phyloP scores from a whole-genome alignment of 2,797 vertebrate genomes.

The Characodon lateralis region DNA sequence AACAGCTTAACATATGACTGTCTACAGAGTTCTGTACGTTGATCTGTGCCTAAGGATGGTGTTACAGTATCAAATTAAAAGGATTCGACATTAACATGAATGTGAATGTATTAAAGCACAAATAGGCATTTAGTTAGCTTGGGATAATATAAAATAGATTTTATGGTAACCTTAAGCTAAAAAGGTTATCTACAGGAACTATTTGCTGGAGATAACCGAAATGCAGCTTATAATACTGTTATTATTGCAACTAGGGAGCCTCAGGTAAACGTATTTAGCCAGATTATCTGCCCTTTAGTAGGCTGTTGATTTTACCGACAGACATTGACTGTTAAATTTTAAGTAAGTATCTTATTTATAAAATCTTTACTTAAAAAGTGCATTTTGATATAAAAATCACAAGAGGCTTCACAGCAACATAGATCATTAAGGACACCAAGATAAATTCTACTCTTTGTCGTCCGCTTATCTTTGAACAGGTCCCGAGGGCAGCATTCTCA shows the following conservation, averaged over 20 bases:
- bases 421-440: too few relatives aligned
- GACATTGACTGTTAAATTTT: background rate
- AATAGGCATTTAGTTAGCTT: background rate
- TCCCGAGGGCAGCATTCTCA: too few relatives aligned
- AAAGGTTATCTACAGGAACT: background rate
- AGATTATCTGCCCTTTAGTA: background rate
- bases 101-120: background rate
- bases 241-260: background rate
- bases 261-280: background rate
- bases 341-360: too few relatives aligned
- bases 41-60: background rate
- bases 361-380: too few relatives aligned
- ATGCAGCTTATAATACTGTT: background rate
- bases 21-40: background rate
- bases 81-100: background rate
- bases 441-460: too few relatives aligned
- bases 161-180: background rate
- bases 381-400: too few relatives aligned
- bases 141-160: background rate
- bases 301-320: background rate
- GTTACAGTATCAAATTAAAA: background rate
- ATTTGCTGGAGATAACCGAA: background rate
- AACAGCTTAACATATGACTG: constrained; percentile 8
- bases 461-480: too few relatives aligned
- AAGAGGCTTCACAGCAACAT: too few relatives aligned